Percentiles rank a stretch among this genome's conserved stretches.
Evolutionary conservation across 2,888 invertebrate genomes (phyloP).

Genomic region (Tanaodytes sp.): DNA sequence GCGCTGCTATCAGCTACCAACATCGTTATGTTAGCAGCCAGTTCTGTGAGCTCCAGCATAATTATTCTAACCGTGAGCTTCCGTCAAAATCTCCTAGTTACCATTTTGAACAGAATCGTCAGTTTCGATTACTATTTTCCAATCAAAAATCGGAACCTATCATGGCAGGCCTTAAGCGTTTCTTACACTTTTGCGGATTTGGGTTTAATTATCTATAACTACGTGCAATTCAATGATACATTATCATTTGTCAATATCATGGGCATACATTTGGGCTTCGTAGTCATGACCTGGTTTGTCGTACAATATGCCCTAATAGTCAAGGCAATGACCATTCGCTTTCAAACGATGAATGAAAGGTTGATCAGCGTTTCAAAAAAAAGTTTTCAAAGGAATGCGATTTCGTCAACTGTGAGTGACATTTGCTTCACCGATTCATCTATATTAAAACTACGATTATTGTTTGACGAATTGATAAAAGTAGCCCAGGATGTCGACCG

Average conservation of each 20-base stretch:
- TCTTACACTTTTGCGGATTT: too few relatives aligned
- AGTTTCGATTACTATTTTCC: too few relatives aligned
- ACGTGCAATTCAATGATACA: neutral
- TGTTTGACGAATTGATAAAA: slow-evolving; percentile 5
- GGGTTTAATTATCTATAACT: too few relatives aligned
- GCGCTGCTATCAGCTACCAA: too few relatives aligned
- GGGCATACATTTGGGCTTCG: neutral
- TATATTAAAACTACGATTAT: neutral
- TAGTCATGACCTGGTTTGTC: slow-evolving; percentile 1
- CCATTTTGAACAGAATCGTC: too few relatives aligned
- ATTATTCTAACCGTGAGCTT: too few relatives aligned
- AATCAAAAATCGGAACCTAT: too few relatives aligned
- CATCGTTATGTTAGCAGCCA: too few relatives aligned
- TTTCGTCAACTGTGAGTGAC: neutral
- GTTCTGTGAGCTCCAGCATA: too few relatives aligned
- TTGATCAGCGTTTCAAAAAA: neutral
- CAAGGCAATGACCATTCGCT: neutral
- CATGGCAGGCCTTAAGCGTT: too few relatives aligned
- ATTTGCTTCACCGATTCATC: neutral
- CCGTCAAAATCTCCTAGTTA: too few relatives aligned
- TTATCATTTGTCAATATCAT: neutral
- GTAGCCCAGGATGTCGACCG: slow-evolving; percentile 2
- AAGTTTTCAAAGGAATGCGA: neutral
- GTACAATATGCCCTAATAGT: slow-evolving; percentile 12
- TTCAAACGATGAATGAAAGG: slow-evolving; percentile 10